phyloP scores from a whole-genome alignment of 2,888 invertebrate species.

The Temnothorax ravouxi region DNA sequence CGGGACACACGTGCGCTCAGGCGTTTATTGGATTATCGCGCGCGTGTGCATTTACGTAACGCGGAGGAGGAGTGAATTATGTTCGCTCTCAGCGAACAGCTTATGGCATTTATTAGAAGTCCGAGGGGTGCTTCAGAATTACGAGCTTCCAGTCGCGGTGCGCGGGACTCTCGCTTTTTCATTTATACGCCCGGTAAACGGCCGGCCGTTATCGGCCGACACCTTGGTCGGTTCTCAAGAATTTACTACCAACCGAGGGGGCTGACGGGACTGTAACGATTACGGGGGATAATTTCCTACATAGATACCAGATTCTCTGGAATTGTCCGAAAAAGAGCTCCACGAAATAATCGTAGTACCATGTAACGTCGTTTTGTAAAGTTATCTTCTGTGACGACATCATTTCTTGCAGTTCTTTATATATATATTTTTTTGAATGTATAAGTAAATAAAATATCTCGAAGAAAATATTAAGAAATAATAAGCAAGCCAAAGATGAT shows the following conservation, averaged over 20 bases:
- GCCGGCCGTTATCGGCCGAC: slow-evolving; percentile 76
- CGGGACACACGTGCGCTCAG: slow-evolving; percentile 38
- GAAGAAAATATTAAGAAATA: background rate
- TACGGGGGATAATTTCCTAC: slow-evolving; percentile 72
- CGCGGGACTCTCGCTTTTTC: slow-evolving; percentile 73
- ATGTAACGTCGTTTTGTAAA: background rate
- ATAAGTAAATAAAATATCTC: background rate
- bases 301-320: slow-evolving; percentile 58
- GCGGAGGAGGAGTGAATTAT: slow-evolving; percentile 73
- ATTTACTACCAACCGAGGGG: slow-evolving; percentile 73
- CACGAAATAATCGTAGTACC: background rate
- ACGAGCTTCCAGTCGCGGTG: slow-evolving; percentile 73
- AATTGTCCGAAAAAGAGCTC: slow-evolving; percentile 19
- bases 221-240: slow-evolving; percentile 75
- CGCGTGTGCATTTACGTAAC: slow-evolving; percentile 45
- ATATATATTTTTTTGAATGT: background rate
- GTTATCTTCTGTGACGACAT: background rate
- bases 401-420: background rate
- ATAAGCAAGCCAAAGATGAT: background rate
- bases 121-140: slow-evolving; percentile 72
- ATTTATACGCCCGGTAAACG: slow-evolving; percentile 78
- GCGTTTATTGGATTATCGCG: slow-evolving; percentile 56
- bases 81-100: slow-evolving; percentile 69
- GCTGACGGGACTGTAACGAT: slow-evolving; percentile 73
- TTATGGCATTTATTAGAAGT: slow-evolving; percentile 78